Percentiles rank a stretch among this genome's conserved stretches.
Evolutionary conservation across 2,888 invertebrate species (phyloP).

Genomic region (Serripes groenlandicus): DNA sequence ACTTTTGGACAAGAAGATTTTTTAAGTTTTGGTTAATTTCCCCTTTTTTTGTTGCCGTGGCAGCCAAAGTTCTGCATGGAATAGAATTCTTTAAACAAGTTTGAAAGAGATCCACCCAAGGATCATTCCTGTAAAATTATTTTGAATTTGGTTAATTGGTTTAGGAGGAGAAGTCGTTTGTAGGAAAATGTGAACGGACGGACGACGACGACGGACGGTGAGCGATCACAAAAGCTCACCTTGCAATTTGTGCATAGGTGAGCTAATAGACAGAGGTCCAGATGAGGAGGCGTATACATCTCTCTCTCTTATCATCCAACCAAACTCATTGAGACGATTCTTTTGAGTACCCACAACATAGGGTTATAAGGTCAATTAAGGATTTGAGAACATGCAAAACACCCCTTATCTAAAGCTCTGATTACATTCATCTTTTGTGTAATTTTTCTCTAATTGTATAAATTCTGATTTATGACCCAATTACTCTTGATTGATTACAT

Average conservation of each 20-base stretch:
- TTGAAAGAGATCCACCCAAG: neutral
- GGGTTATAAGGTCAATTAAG: too few relatives aligned
- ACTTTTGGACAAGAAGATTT: neutral
- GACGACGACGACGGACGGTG: neutral
- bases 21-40: neutral
- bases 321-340: too few relatives aligned
- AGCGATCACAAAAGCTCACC: neutral
- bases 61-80: neutral
- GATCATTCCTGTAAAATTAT: neutral
- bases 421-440: too few relatives aligned
- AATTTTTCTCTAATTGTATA: too few relatives aligned
- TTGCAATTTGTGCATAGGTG: neutral
- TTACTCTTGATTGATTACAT: too few relatives aligned
- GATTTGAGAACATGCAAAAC: too few relatives aligned
- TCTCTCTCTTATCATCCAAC: too few relatives aligned
- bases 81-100: neutral
- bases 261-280: neutral
- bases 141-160: neutral
- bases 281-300: too few relatives aligned
- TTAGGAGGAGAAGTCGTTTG: neutral
- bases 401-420: too few relatives aligned
- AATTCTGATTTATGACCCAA: too few relatives aligned
- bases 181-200: neutral
- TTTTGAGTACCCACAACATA: too few relatives aligned
- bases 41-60: neutral